phyloP scores from a whole-genome alignment of 2,113 vertebrate species.

The Chroicocephalus ridibundus region DNA sequence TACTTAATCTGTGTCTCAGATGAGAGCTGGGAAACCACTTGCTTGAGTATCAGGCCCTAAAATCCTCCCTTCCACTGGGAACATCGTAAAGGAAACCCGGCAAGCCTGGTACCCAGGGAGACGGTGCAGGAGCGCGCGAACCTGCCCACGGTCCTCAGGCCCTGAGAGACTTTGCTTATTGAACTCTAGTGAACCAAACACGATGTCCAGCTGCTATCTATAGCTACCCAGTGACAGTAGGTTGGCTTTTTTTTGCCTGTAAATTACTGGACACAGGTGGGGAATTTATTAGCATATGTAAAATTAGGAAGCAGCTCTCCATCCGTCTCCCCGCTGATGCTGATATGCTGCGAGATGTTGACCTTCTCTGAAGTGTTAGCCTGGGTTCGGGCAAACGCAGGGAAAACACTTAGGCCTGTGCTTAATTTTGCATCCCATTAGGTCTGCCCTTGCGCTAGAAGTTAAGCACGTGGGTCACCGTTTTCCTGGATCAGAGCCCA shows the following conservation, averaged over 20 bases:
- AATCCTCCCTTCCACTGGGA: background rate
- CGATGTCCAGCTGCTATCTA: background rate
- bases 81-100: background rate
- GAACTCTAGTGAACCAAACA: background rate
- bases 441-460: background rate
- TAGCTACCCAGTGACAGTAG: background rate
- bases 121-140: rapidly evolving
- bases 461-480: background rate
- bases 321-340: background rate
- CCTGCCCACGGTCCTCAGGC: background rate
- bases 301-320: constrained; percentile 5
- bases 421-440: background rate
- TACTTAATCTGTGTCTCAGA: background rate
- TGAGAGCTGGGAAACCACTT: background rate
- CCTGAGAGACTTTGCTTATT: background rate
- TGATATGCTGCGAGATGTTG: background rate
- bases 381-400: background rate
- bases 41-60: background rate
- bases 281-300: background rate
- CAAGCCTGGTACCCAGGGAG: background rate
- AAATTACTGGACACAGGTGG: constrained; percentile 16
- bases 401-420: background rate
- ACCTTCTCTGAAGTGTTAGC: background rate
- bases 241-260: background rate
- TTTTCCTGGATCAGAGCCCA: background rate